Evolutionary conservation across 2,888 invertebrate genomes (phyloP).

Genomic region (Apamea crenata): DNA sequence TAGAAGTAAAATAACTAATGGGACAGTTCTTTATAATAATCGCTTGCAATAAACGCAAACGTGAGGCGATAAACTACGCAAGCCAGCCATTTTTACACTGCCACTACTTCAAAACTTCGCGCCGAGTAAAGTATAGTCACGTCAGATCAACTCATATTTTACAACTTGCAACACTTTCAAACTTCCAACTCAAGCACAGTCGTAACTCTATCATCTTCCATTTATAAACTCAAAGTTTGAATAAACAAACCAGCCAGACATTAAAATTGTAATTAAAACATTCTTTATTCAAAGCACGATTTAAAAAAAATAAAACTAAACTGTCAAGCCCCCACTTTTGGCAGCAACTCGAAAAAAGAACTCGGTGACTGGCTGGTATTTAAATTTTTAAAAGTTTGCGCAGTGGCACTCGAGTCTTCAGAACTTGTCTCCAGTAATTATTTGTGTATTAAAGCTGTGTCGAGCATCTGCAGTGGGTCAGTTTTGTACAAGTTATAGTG

Average conservation of each 20-base stretch:
- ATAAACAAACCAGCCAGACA: constrained; percentile 53
- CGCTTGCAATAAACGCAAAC: constrained; percentile 54
- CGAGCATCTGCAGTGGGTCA: constrained; percentile 74
- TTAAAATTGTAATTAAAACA: constrained; percentile 55
- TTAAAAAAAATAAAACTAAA: constrained; percentile 36
- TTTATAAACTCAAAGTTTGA: constrained; percentile 49
- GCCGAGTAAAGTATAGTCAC: constrained; percentile 51
- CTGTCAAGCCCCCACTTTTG: constrained; percentile 58
- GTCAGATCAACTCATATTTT: constrained; percentile 66
- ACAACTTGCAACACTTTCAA: constrained; percentile 55
- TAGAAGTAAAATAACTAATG: constrained; percentile 47
- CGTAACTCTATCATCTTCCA: constrained; percentile 52
- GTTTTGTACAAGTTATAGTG: constrained; percentile 66
- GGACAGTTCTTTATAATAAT: constrained; percentile 51
- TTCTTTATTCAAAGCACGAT: constrained; percentile 53
- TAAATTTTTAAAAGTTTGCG: constrained; percentile 55
- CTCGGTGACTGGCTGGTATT: constrained; percentile 43
- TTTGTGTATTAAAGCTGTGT: constrained; percentile 75
- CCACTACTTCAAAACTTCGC: constrained; percentile 53
- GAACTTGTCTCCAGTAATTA: constrained; percentile 74
- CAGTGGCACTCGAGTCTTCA: constrained; percentile 59
- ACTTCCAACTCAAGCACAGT: constrained; percentile 48
- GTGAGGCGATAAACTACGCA: constrained; percentile 49
- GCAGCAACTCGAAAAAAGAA: constrained; percentile 50
- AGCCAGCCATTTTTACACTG: constrained; percentile 59